These are phyloP conservation scores for Hypothenemus hampei DNA, from an alignment of 1,140 invertebrate species.

Conservation along the genomic window DNA sequence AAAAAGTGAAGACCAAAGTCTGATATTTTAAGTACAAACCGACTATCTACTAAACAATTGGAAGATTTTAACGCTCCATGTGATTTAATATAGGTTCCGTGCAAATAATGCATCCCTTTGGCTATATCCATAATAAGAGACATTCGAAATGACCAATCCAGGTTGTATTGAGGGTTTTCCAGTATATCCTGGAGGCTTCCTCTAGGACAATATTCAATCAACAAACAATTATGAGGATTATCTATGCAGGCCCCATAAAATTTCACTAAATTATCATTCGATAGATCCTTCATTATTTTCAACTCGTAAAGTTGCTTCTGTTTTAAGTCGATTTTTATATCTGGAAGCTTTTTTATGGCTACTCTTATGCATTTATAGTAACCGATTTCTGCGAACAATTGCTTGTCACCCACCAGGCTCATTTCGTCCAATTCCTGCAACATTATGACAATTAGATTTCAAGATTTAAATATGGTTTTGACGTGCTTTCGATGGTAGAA, in stretches of 20 bases:
- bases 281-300: constrained; percentile 93
- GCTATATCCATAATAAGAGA: constrained; percentile 92
- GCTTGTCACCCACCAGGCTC: constrained; percentile 64
- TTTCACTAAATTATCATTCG: constrained; percentile 90
- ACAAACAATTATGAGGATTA: constrained; percentile 73
- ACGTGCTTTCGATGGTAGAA: constrained; percentile 19
- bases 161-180: constrained; percentile 86
- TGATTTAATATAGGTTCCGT: constrained; percentile 83
- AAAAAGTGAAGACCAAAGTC: constrained; percentile 84
- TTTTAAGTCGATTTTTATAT: constrained; percentile 75
- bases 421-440: constrained; percentile 29
- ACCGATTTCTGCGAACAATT: constrained; percentile 80
- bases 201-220: constrained; percentile 94
- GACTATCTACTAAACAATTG: constrained; percentile 95
- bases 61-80: constrained; percentile 95
- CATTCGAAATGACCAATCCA: constrained; percentile 92
- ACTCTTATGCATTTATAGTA: constrained; percentile 85
- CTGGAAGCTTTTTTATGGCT: constrained; percentile 78
- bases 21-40: constrained; percentile 95
- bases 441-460: constrained; percentile 2
- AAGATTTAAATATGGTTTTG: background rate
- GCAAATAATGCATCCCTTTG: constrained; percentile 91
- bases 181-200: constrained; percentile 93
- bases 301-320: constrained; percentile 81
- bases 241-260: constrained; percentile 95